Percentiles rank a stretch among this genome's conserved stretches.
Conservation (phyloP, 2,888 invertebrate species). For the Xestia xanthographa region DNA sequence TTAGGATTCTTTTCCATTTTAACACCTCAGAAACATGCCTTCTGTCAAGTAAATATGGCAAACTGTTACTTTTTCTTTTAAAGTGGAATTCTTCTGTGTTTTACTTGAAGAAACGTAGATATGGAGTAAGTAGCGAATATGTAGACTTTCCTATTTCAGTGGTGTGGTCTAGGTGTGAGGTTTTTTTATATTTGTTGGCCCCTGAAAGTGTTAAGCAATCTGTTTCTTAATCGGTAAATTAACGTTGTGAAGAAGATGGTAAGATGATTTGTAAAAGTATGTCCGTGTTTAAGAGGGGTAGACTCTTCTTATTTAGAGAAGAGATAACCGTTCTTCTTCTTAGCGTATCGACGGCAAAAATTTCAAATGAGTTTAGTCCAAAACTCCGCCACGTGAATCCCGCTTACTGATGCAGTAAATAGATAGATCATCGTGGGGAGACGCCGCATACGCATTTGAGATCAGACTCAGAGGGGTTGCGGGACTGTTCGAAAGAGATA, state of each 20-base stretch:
- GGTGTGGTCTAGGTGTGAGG: not conserved
- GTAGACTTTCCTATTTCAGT: not conserved
- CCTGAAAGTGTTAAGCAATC: not conserved
- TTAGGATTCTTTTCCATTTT: slow-evolving; percentile 39
- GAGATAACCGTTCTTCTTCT: no score
- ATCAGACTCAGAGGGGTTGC: no score
- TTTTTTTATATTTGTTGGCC: not conserved
- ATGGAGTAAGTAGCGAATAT: not conserved
- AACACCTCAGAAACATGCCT: slow-evolving; percentile 21
- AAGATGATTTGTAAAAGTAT: not conserved
- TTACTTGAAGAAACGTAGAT: not conserved
- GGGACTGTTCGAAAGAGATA: no score
- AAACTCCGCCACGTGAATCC: no score
- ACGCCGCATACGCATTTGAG: no score
- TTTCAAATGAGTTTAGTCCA: no score
- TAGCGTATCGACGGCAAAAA: no score
- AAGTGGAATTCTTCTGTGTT: not conserved
- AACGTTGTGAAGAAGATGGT: not conserved
- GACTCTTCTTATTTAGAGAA: no score
- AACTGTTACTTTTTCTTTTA: not conserved
- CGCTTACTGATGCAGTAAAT: no score
- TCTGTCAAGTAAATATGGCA: not conserved
- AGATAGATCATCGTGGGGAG: no score
- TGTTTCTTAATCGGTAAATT: not conserved
- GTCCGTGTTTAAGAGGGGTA: no score